Evolutionary conservation across 1,140 invertebrate genomes (phyloP), one percentile per base, ranked within the genome.

Genomic region (Tenebrio molitor): DNA sequence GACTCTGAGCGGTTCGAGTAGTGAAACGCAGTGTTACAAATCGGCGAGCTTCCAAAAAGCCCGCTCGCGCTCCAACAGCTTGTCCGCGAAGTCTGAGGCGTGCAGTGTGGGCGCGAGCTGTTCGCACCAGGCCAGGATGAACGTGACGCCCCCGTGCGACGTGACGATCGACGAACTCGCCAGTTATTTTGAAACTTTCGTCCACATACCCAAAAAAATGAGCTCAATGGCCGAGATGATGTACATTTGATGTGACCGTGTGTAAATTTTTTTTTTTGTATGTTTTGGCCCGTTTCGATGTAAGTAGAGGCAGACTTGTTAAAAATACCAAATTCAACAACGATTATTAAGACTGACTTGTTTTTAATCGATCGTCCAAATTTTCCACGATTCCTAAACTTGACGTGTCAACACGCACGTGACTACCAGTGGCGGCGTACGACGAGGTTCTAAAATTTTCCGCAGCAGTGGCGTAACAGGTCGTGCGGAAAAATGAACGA

Each of bases 161-260:
- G 90, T 95, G 36, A 96, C 92, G 39, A 96, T 96, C 76, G 93
- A 95, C 80, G 95, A 97, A 85, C 85, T 97, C 75, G 95, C 95
- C 58, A 93, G 93, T 81, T 97, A 97, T 83, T 95, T 97, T 82
- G 95, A 97, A 83, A 93, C 94, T 76, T 91, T 94, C 82, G 93
- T 97, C 68, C 93, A 97, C 88, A 96, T 97, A 86, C 95, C 95
- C 73, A 95, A 95, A 84, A 97, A 97, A 83, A 97, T 97, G 95
- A 96, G 95, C 25, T 91, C 92, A 53, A 97, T 97, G 95, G 95
- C 95, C 64, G 95, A 97, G 85, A 96, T 96, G 94, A 97, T 97
- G 95, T 97, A 97, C 83, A 96, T 94, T 86, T 97, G 72, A 81
- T 21, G 17, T 44, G 68, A 64, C 12, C 50, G 8, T 64, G 12